These are phyloP conservation scores for Enteromius trimaculatus DNA, from an alignment of 2,797 vertebrate genomes.

Conservation along the genomic window DNA sequence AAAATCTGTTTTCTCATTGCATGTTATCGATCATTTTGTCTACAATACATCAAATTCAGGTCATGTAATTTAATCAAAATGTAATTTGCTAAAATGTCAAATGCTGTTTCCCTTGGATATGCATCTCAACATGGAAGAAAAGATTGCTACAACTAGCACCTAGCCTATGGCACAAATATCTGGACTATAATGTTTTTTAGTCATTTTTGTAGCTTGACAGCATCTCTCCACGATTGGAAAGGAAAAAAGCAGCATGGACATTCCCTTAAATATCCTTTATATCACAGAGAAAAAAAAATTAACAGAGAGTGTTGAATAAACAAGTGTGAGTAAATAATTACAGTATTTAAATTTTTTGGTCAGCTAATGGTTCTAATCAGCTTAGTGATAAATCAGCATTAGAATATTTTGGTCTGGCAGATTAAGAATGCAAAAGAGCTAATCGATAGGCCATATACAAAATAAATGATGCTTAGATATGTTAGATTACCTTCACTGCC, in stretches of 20 bases:
- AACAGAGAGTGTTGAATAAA: not conserved
- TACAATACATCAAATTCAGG: not conserved
- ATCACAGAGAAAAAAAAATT: not conserved
- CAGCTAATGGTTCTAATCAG: not conserved
- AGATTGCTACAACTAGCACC: not conserved
- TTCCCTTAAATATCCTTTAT: not conserved
- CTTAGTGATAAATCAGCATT: not conserved
- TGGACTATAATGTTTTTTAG: not conserved
- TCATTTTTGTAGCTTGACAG: not conserved
- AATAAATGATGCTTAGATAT: not conserved
- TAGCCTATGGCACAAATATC: not conserved
- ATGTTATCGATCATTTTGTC: not conserved
- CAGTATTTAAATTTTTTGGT: not conserved
- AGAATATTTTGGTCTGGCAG: not conserved
- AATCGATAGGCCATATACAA: not conserved
- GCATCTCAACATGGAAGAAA: not conserved
- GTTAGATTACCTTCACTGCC: slow-evolving; percentile 80
- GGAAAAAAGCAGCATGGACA: not conserved
- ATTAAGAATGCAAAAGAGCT: not conserved
- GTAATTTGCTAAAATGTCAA: not conserved
- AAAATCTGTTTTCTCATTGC: not conserved
- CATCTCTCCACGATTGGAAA: not conserved
- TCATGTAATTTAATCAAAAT: not conserved
- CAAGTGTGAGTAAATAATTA: not conserved
- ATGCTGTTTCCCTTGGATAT: not conserved